Evolutionary conservation across 2,113 vertebrate genomes (phyloP).

Genomic region (Electrona antarctica): DNA sequence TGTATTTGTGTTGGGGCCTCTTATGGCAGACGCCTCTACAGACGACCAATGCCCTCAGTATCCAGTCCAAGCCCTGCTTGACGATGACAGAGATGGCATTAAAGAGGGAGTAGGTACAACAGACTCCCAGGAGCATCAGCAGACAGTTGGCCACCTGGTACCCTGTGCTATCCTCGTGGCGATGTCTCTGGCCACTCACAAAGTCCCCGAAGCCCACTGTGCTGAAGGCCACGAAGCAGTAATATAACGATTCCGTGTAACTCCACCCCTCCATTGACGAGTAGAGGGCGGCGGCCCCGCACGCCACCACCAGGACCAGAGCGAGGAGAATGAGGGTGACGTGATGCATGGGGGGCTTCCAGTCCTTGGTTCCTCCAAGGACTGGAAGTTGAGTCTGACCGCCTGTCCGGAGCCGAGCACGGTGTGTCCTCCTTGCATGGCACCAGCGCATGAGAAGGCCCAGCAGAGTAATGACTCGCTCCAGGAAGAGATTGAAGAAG

Average conservation of each 20-base stretch:
- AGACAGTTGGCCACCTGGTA: constrained; percentile 71
- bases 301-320: constrained; percentile 55
- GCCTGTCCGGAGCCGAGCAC: too few species aligned
- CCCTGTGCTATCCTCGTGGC: constrained; percentile 31
- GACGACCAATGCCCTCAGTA: constrained; percentile 46
- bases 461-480: constrained; percentile 57
- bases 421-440: constrained; percentile 20
- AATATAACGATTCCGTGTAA: constrained; percentile 71
- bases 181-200: constrained; percentile 66
- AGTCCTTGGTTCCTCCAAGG: constrained; percentile 6
- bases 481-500: constrained; percentile 70
- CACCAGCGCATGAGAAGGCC: constrained; percentile 49
- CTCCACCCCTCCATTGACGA: constrained; percentile 69
- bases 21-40: not conserved
- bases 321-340: constrained; percentile 60
- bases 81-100: constrained; percentile 68
- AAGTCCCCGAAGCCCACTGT: constrained; percentile 76
- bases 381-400: too few species aligned
- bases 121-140: constrained; percentile 69
- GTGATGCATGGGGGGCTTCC: constrained; percentile 65
- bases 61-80: constrained; percentile 67
- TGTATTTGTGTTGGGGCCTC: constrained; percentile 6
- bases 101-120: constrained; percentile 72
- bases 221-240: constrained; percentile 75
- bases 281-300: constrained; percentile 64